Evolutionary conservation across 2,888 invertebrate species (phyloP).

Genomic region (Acholoe squamosa): DNA sequence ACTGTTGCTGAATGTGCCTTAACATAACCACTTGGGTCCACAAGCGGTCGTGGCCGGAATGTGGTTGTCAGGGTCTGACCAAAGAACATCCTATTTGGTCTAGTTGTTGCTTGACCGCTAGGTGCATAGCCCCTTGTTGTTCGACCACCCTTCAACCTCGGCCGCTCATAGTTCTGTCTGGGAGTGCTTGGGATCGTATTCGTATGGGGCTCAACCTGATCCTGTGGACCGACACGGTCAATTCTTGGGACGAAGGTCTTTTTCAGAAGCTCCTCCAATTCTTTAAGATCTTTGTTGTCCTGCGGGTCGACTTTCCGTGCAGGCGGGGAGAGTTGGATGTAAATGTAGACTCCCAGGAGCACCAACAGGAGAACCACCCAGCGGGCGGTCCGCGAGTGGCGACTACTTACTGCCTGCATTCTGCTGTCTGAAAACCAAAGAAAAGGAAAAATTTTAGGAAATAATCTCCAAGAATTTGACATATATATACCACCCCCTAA

Average conservation of each 20-base stretch:
- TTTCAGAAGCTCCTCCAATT: constrained; percentile 15
- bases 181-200: no score
- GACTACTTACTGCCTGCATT: constrained; percentile 13
- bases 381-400: constrained; percentile 10
- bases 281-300: neutral
- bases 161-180: neutral
- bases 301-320: neutral
- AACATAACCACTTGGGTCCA: neutral
- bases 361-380: neutral
- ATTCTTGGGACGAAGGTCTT: constrained; percentile 21
- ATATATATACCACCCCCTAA: no score
- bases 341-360: neutral
- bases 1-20: neutral
- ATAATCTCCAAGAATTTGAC: no score
- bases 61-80: neutral
- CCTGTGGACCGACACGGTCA: constrained; percentile 18
- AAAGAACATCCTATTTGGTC: neutral
- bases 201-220: neutral
- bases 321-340: constrained; percentile 10
- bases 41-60: neutral
- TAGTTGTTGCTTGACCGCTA: neutral
- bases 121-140: neutral
- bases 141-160: neutral
- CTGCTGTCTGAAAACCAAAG: neutral
- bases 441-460: neutral